These are phyloP conservation scores for Cephus runcator DNA, from an alignment of 2,888 invertebrate genomes.

Conservation along the genomic window DNA sequence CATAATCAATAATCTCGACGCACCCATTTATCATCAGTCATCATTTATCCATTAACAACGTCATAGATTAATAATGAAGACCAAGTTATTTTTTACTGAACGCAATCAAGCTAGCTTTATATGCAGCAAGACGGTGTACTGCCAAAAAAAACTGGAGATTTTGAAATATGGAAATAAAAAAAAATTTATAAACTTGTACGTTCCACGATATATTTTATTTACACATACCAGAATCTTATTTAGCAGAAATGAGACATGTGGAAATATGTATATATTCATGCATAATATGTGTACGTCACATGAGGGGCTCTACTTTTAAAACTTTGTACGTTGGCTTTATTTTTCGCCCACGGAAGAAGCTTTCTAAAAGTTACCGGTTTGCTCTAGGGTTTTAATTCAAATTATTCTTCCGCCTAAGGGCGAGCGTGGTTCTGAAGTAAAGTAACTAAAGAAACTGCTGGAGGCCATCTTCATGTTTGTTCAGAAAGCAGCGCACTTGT, in stretches of 20 bases:
- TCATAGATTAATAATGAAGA: neutral
- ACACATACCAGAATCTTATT: neutral
- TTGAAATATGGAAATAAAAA: constrained; percentile 36
- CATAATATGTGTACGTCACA: too few relatives aligned
- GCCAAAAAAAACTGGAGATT: constrained; percentile 26
- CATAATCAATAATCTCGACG: neutral
- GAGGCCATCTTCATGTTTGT: neutral
- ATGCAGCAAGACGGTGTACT: constrained; percentile 38
- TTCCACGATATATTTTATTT: neutral
- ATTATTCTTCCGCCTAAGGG: neutral
- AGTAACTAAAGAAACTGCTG: neutral
- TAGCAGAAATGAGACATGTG: neutral
- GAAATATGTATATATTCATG: neutral
- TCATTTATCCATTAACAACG: neutral
- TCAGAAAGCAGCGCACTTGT: neutral
- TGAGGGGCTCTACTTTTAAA: neutral
- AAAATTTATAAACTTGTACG: constrained; percentile 41
- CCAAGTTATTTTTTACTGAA: constrained; percentile 39
- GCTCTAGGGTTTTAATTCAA: too few relatives aligned
- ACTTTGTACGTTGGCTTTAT: neutral
- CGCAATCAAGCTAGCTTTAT: constrained; percentile 32
- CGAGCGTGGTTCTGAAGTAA: neutral
- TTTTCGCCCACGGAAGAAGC: neutral
- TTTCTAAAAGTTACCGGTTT: too few relatives aligned
- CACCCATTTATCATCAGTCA: neutral